A percentile compares a stretch with the other conserved stretches of the same genome.
Evolutionary conservation across 64 coral and sea anemone genomes (phyloP).

Genomic region (Astreopora myriophthalma): DNA sequence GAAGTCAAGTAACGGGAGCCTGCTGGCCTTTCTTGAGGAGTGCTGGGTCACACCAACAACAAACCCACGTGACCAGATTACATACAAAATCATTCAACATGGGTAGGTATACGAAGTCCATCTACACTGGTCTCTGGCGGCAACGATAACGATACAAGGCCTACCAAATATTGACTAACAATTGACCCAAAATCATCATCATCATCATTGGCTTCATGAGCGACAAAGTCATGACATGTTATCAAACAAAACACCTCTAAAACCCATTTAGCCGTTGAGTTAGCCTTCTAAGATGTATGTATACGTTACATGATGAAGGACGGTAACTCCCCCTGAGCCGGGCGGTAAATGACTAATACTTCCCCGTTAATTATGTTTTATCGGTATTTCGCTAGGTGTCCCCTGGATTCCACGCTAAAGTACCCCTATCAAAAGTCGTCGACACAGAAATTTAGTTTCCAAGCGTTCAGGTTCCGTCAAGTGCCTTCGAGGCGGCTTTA

Average conservation of each 20-base stretch:
- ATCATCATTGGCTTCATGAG: too few relatives aligned
- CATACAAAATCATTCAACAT: constrained; percentile 54
- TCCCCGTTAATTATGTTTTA: not conserved
- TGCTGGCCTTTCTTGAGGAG: constrained; percentile 38
- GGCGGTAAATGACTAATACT: too few relatives aligned
- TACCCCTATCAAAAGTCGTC: constrained; percentile 69
- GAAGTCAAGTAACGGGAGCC: constrained; percentile 5
- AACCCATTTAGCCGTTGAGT: too few relatives aligned
- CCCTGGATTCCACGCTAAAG: constrained; percentile 34
- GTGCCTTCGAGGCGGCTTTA: not conserved
- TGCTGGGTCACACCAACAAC: constrained; percentile 68
- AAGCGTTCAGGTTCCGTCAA: constrained; percentile 39
- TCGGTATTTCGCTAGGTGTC: constrained; percentile 8
- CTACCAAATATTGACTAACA: too few relatives aligned
- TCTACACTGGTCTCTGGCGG: not conserved
- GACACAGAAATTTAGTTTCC: constrained; percentile 43
- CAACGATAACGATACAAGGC: too few relatives aligned
- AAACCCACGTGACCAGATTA: constrained; percentile 33
- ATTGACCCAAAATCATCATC: too few relatives aligned
- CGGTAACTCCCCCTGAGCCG: too few relatives aligned
- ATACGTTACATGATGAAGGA: too few relatives aligned
- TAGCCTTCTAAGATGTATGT: too few relatives aligned
- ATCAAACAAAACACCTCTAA: too few relatives aligned
- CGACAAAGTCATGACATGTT: too few relatives aligned
- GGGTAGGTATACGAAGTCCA: constrained; percentile 5